Percentiles rank a stretch among this genome's conserved stretches.
phyloP scores from a whole-genome alignment of 2,888 invertebrate species.

The Bedellia somnulentella region DNA sequence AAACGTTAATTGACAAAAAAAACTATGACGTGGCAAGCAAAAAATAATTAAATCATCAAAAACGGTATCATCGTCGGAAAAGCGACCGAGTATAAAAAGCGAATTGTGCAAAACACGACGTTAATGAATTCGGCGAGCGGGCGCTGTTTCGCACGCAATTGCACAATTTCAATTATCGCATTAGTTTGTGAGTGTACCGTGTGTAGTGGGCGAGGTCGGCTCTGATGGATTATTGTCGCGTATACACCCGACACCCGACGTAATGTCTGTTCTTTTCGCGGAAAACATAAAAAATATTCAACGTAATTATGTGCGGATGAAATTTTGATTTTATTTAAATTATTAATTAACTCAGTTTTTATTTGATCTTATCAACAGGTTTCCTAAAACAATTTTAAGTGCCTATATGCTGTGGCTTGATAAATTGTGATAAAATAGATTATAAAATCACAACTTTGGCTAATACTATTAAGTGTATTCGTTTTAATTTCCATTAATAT shows the following conservation, averaged over 20 bases:
- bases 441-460: no score
- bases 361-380: no score
- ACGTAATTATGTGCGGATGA: no score
- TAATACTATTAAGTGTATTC: no score
- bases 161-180: slow-evolving; percentile 63
- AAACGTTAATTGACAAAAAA: slow-evolving; percentile 12
- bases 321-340: no score
- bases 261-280: no score
- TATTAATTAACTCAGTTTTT: no score
- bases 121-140: slow-evolving; percentile 46
- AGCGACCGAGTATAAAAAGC: slow-evolving; percentile 21
- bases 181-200: slow-evolving; percentile 40
- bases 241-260: slow-evolving; percentile 9
- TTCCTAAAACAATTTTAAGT: no score
- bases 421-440: no score
- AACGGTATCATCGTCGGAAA: slow-evolving; percentile 30
- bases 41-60: slow-evolving; percentile 43
- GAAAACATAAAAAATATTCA: no score
- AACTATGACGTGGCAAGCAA: slow-evolving; percentile 20
- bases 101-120: slow-evolving; percentile 37
- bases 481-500: no score
- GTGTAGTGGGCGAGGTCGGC: slow-evolving; percentile 12
- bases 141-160: slow-evolving; percentile 50
- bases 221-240: slow-evolving; percentile 26
- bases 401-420: no score